Conservation (phyloP, 2,888 invertebrate species). For the Leptothorax acervorum region DNA sequence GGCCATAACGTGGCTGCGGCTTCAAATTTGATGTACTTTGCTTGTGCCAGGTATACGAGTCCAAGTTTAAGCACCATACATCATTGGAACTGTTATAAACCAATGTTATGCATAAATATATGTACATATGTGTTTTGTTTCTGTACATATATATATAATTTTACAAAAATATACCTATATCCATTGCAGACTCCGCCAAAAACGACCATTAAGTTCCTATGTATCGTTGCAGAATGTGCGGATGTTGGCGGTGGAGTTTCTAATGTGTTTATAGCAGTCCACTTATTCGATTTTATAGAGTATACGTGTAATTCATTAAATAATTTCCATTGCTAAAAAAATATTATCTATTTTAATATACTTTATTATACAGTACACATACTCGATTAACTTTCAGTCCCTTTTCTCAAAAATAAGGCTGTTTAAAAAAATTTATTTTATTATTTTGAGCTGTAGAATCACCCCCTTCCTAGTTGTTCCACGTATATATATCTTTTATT, state of each 20-base stretch:
- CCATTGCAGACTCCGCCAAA: conserved; percentile 89
- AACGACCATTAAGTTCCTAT: conserved; percentile 93
- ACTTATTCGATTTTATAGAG: conserved; percentile 92
- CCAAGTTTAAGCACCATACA: conserved; percentile 95
- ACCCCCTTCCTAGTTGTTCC: too few species aligned
- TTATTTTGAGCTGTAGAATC: neutral
- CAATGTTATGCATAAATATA: conserved; percentile 17
- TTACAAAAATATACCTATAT: conserved; percentile 75
- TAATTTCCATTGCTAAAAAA: conserved; percentile 90
- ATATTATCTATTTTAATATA: neutral
- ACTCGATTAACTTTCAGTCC: neutral
- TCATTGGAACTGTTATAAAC: conserved; percentile 89
- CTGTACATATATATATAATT: neutral
- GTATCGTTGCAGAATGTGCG: conserved; percentile 96
- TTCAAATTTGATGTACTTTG: conserved; percentile 90
- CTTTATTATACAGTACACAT: neutral
- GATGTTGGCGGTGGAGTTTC: conserved; percentile 93
- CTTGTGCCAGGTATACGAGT: conserved; percentile 92
- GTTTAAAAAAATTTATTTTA: neutral
- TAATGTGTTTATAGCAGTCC: conserved; percentile 89
- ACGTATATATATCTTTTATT: neutral
- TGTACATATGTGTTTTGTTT: neutral
- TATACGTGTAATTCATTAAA: conserved; percentile 97
- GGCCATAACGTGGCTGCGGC: conserved; percentile 95
- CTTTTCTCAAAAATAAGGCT: neutral